These are phyloP conservation scores for Pleuronectes platessa DNA, from an alignment of 2,113 vertebrate genomes.

Conservation along the genomic window DNA sequence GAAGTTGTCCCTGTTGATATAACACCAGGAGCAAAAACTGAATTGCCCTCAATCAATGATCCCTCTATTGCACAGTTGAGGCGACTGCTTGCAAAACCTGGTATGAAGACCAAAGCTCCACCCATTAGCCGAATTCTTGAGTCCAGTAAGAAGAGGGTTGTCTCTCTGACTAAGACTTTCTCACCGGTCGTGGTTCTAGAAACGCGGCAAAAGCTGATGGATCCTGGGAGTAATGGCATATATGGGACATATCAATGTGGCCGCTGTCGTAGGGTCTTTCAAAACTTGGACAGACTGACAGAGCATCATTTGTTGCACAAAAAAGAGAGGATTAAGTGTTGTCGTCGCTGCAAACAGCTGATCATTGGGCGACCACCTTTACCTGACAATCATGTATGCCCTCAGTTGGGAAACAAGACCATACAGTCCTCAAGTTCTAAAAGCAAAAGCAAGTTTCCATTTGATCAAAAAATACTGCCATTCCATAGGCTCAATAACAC, in stretches of 20 bases:
- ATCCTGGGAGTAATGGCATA: slow-evolving; percentile 50
- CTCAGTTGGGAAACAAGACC: slow-evolving; percentile 40
- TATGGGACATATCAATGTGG: slow-evolving; percentile 80
- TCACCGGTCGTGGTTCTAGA: slow-evolving; percentile 84
- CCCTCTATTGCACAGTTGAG: slow-evolving; percentile 67
- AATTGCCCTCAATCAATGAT: slow-evolving; percentile 28
- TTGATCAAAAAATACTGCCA: slow-evolving; percentile 49
- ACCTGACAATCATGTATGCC: slow-evolving; percentile 77
- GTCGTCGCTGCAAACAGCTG: slow-evolving; percentile 78
- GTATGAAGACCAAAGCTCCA: slow-evolving; percentile 66
- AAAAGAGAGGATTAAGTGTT: slow-evolving; percentile 83
- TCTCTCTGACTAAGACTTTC: slow-evolving; percentile 78
- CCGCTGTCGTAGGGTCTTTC: slow-evolving; percentile 79
- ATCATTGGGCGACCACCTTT: slow-evolving; percentile 76
- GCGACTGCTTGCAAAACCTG: slow-evolving; percentile 62
- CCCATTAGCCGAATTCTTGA: slow-evolving; percentile 69
- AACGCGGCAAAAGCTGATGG: slow-evolving; percentile 81
- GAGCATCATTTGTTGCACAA: slow-evolving; percentile 83
- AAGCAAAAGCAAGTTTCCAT: slow-evolving; percentile 43
- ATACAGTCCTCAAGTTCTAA: slow-evolving; percentile 18
- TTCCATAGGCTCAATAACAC: slow-evolving; percentile 61
- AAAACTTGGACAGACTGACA: slow-evolving; percentile 74
- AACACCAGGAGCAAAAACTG: slow-evolving; percentile 24
- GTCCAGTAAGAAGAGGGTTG: slow-evolving; percentile 68
- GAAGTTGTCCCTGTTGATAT: slow-evolving; percentile 72